Conservation (phyloP, 2,888 invertebrate genomes). For the Siphonodentalium dalli region DNA sequence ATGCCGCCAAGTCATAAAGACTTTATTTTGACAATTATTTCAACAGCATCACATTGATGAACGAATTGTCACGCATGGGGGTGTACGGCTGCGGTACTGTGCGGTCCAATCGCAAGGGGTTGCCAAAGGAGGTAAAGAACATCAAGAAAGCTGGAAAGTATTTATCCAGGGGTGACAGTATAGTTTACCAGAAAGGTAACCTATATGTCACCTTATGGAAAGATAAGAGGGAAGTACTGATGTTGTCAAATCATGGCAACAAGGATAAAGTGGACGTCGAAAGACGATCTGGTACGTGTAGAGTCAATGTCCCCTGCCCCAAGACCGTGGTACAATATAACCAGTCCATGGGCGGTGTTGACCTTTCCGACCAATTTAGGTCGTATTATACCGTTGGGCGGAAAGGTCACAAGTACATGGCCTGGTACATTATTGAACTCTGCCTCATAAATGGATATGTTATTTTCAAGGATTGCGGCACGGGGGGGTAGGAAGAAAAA, state of each 20-base stretch:
- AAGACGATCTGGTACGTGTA: constrained; percentile 8
- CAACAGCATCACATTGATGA: constrained; percentile 7
- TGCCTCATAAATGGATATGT: too few relatives aligned
- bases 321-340: constrained; percentile 9
- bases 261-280: neutral
- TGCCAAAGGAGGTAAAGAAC: constrained; percentile 6
- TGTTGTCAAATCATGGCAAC: constrained; percentile 4
- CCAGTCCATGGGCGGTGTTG: constrained; percentile 18
- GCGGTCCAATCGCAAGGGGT: constrained; percentile 10
- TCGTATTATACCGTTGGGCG: constrained; percentile 5
- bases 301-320: constrained; percentile 9
- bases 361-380: constrained; percentile 23
- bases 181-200: constrained; percentile 6
- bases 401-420: constrained; percentile 12
- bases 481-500: too few relatives aligned
- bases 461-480: too few relatives aligned
- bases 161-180: neutral
- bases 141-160: too few relatives aligned
- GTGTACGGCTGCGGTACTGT: constrained; percentile 20
- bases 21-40: constrained; percentile 22
- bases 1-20: neutral
- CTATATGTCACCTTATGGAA: constrained; percentile 12
- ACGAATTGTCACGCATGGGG: neutral
- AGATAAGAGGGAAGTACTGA: constrained; percentile 14
- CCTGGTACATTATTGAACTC: too few relatives aligned